Evolutionary conservation across 2,797 vertebrate genomes (phyloP), one percentile per base, ranked within the genome.

Genomic region (Notamacropus eugenii): DNA sequence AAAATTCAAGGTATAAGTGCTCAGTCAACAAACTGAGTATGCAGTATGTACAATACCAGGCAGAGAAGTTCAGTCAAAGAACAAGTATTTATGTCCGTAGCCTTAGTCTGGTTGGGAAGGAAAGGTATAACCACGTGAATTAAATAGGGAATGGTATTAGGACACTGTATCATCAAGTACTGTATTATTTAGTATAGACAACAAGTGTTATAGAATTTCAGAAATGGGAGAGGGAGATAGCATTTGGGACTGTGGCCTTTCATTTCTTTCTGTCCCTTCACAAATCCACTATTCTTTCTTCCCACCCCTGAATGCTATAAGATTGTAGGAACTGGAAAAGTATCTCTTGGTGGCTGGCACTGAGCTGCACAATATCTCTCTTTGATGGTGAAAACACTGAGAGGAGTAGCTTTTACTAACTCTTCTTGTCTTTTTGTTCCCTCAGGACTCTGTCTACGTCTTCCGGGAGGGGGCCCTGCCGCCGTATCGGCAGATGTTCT

Each of bases 401-500:
- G 5, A n/a, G 54, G 24, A 31, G 14, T 87, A 0, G 54, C 40
- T 19, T 92, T 5, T 0, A 0, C 91, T 34, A 0, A 91, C 74
- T 40, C 19, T 52, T 27, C 2, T 57, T 8, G 9, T 67, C 74
- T 94, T 4, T 40, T 56, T 27, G 52, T 67, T 90, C 91, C 95
- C 62, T 11, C 98, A 99, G 99, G 99, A 99, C 59, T 99, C 99
- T 0, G 96, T 99, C 24, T 99, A 99, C 96, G 98, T 99, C 97
- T 99, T 99, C 98, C 99, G 96, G 92, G 99, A 99, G 34, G 99
- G 99, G n/a, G 99, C 99, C 97, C 97, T 99, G 90, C 99, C 99
- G 1, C 99, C 99, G 0, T 99, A 99, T 97, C 99, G 99, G 82
- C 99, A 99, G 98, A 99, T 99, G 99, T 99, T 99, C 98, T 99